A percentile compares a stretch with the other conserved stretches of the same genome.
phyloP scores from a whole-genome alignment of 2,113 vertebrate species.

The Pluvialis apricaria region DNA sequence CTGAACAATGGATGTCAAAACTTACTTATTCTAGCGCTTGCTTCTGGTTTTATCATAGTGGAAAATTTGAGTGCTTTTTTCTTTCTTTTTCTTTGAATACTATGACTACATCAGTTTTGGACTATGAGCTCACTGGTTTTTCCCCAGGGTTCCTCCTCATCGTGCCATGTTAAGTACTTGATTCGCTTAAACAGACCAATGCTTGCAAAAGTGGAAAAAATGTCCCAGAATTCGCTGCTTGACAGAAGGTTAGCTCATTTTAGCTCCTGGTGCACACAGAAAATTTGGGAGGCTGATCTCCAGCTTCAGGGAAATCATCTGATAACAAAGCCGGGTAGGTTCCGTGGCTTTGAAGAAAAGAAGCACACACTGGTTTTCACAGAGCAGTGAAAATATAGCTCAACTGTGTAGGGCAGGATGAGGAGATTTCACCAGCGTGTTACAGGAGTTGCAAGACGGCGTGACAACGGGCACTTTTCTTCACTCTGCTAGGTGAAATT shows the following conservation, averaged over 20 bases:
- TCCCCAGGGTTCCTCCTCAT: slow-evolving; percentile 52
- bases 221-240: slow-evolving; percentile 51
- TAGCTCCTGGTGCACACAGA: slow-evolving; percentile 20
- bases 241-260: slow-evolving; percentile 48
- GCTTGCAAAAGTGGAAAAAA: slow-evolving; percentile 61
- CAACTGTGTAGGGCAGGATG: neutral
- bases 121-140: slow-evolving; percentile 67
- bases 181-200: slow-evolving; percentile 60
- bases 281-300: neutral
- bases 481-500: neutral
- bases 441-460: neutral
- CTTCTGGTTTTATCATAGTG: slow-evolving; percentile 76
- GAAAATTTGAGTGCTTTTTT: slow-evolving; percentile 69
- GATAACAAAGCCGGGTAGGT: neutral
- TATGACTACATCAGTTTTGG: slow-evolving; percentile 62
- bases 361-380: neutral
- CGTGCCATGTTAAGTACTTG: slow-evolving; percentile 65
- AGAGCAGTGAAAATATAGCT: neutral
- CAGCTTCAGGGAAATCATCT: neutral
- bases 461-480: neutral
- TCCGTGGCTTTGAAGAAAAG: neutral
- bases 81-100: slow-evolving; percentile 39
- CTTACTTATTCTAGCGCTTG: slow-evolving; percentile 8
- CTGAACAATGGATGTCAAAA: slow-evolving; percentile 68
- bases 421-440: neutral